Base-by-base conservation (phyloP, 2,797 vertebrate species). In the Scolopax rusticola region DNA sequence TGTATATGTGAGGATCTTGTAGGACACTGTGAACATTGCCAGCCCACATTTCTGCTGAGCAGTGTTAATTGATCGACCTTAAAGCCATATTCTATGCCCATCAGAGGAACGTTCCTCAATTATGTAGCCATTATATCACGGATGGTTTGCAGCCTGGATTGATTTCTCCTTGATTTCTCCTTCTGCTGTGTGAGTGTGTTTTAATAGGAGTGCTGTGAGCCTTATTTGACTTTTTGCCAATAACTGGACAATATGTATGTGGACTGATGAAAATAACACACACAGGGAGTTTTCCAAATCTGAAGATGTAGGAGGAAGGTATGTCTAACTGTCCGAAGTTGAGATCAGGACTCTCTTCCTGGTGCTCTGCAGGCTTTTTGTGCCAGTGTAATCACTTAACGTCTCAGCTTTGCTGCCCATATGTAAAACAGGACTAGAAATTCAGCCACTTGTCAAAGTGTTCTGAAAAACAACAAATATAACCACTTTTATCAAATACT, bases 101-200 rank as follows among this genome's bases (percentile, higher is more conserved):
- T 45, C 56, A 73, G 64, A 47, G 41, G n/a, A 76, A 20, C 25
- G 15, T 84, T 76, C 36, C 43, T 86, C 61, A 81, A 5, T 87
- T 81, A 54, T 30, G 17, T 43, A 88, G 74, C 59, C 51, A 27
- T 89, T 87, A 40, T 63, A 64, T 81, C n/a, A 38, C 27, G 75
- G 36, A 28, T 86, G 83, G 7, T 88, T 90, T 95, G 67, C 73
- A 89, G 85, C 54, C 77, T 76, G 59, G 28, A 81, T 91, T 91
- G 87, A 90, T 94, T 93, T 89, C 40, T 80, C 78, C 71, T 90
- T 93, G 53, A 50, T 81, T 86, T 96, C 84, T 90, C 75, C 91
- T 91, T 84, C 41, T 90, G 56, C 59, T 68, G 15, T 41, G 36
- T 43, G 48, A 54, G 17, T 57, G 15, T 71, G 50, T 92, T 95